These are phyloP conservation scores for Cichlasoma orientale DNA, from an alignment of 2,797 vertebrate genomes.

Conservation along the genomic window DNA sequence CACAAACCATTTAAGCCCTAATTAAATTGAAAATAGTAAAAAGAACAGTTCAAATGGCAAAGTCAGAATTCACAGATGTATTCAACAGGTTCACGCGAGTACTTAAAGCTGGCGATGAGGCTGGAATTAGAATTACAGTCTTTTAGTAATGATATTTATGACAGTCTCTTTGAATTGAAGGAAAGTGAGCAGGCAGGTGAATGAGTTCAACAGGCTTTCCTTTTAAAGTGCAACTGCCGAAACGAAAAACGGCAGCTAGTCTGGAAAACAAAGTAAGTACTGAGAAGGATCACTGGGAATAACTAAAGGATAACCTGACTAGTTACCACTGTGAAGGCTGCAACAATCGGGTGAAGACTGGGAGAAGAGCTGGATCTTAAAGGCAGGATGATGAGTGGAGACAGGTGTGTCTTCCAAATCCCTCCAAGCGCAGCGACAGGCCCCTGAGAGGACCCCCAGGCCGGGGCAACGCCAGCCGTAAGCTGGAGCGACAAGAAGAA, in stretches of 20 bases:
- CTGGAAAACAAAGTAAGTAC: neutral
- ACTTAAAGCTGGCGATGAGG: neutral
- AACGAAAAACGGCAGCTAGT: neutral
- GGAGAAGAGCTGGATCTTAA: neutral
- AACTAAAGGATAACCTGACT: neutral
- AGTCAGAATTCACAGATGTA: neutral
- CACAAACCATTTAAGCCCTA: neutral
- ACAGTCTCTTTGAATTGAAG: neutral
- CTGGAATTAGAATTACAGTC: neutral
- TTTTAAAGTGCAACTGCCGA: neutral
- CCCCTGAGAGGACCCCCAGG: too few species aligned
- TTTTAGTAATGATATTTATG: neutral
- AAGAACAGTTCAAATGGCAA: neutral
- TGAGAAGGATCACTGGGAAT: neutral
- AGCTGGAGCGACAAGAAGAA: too few species aligned
- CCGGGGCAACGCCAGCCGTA: too few species aligned
- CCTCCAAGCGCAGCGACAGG: too few species aligned
- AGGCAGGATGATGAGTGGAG: neutral
- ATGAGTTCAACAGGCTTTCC: neutral
- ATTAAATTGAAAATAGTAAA: neutral
- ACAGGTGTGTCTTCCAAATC: too few species aligned
- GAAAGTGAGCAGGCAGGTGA: neutral
- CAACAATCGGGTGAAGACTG: neutral
- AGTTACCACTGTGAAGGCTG: neutral
- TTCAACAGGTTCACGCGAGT: neutral